A percentile compares a stretch with the other conserved stretches of the same genome.
phyloP scores from a whole-genome alignment of 2,888 invertebrate genomes.

The Drosophila pseudotalamancana region DNA sequence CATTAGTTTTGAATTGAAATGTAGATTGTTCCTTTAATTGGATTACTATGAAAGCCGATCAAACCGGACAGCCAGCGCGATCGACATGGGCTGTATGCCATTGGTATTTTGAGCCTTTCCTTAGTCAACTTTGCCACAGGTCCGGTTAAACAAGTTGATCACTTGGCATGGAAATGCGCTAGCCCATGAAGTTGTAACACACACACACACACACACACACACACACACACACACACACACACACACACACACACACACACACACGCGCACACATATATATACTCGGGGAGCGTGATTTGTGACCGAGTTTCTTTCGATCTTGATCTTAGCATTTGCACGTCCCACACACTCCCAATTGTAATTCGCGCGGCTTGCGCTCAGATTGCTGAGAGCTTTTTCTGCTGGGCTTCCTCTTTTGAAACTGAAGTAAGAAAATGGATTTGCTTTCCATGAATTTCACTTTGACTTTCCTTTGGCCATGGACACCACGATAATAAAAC shows the following conservation, averaged over 20 bases:
- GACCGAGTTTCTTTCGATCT: constrained; percentile 74
- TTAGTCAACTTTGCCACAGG: constrained; percentile 64
- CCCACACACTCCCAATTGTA: constrained; percentile 57
- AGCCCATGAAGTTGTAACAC: constrained; percentile 51
- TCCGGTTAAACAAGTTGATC: constrained; percentile 73
- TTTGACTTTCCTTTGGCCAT: constrained; percentile 67
- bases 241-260: constrained; percentile 9
- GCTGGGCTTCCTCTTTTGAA: constrained; percentile 36
- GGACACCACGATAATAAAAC: constrained; percentile 32
- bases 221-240: constrained; percentile 11
- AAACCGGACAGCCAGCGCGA: constrained; percentile 51
- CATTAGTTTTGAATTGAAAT: constrained; percentile 79
- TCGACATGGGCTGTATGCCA: constrained; percentile 25
- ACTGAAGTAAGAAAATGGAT: constrained; percentile 60
- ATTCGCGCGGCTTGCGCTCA: constrained; percentile 40
- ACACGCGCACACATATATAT: constrained; percentile 9
- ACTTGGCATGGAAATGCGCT: constrained; percentile 71
- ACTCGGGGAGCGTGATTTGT: constrained; percentile 51
- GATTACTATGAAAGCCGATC: constrained; percentile 64
- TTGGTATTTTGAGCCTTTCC: constrained; percentile 67
- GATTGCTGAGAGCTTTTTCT: constrained; percentile 53
- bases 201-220: constrained; percentile 12
- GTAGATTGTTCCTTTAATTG: constrained; percentile 81
- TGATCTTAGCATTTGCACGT: constrained; percentile 57
- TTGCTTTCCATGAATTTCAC: constrained; percentile 77